phyloP scores from a whole-genome alignment of 2,113 vertebrate species.

The Saimiri boliviensis region DNA sequence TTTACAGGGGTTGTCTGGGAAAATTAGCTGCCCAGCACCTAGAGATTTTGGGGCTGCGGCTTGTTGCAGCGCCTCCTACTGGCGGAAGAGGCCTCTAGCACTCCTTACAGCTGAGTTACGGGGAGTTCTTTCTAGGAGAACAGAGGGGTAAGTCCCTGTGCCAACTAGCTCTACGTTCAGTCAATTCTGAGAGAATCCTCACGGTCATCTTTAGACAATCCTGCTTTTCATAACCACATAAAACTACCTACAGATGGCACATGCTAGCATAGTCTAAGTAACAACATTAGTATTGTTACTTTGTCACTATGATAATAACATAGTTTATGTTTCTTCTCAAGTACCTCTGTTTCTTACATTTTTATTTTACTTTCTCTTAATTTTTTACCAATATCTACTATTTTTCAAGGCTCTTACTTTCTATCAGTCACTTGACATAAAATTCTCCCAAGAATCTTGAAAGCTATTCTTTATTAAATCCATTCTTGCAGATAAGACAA shows the following conservation, averaged over 20 bases:
- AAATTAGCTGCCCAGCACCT: background rate
- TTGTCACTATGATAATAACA: background rate
- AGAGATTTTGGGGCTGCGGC: background rate
- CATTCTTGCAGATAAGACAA: background rate
- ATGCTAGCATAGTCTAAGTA: background rate
- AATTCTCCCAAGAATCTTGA: background rate
- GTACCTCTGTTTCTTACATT: background rate
- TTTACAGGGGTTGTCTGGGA: background rate
- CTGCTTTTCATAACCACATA: background rate
- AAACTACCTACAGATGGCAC: background rate
- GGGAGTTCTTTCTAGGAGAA: background rate
- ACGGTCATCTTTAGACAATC: background rate
- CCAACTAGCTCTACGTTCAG: background rate
- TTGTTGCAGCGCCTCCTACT: background rate
- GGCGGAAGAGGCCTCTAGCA: accelerated
- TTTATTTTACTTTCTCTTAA: conserved; percentile 9
- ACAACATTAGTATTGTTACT: background rate
- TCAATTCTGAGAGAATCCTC: background rate
- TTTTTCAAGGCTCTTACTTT: background rate
- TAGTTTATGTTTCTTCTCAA: background rate
- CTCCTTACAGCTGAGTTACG: background rate
- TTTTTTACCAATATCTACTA: background rate
- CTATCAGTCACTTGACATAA: background rate
- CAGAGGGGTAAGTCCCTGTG: too few species aligned
- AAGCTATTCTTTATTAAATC: background rate